Percentiles rank a stretch among this genome's conserved stretches.
Evolutionary conservation across 1,140 invertebrate species (phyloP).

Genomic region (Zaprionus africanus): DNA sequence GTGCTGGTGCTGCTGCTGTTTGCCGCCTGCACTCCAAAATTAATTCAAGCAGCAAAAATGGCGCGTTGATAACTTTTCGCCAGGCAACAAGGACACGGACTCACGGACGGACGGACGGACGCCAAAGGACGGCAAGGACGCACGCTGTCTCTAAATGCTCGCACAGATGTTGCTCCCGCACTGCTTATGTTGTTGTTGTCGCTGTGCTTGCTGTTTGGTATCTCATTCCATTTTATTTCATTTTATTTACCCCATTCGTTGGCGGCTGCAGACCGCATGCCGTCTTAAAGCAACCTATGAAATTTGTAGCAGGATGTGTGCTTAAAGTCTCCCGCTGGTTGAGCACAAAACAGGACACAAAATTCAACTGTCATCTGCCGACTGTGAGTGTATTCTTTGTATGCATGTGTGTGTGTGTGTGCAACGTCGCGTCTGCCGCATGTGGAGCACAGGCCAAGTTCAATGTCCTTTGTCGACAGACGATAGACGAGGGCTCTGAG

Average conservation of each 20-base stretch:
- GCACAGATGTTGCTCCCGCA: constrained; percentile 45
- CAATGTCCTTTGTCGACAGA: constrained; percentile 29
- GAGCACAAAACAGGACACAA: constrained; percentile 9
- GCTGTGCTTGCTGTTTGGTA: neutral
- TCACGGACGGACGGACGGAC: neutral
- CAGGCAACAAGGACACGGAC: constrained; percentile 18
- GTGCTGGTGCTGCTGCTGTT: neutral
- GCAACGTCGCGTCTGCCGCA: neutral
- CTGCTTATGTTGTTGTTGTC: neutral
- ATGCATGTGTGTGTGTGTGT: neutral
- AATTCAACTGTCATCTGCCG: constrained; percentile 7
- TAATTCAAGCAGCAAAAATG: constrained; percentile 80
- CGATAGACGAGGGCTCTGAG: constrained; percentile 6
- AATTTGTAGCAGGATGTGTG: constrained; percentile 50
- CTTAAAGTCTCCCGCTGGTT: constrained; percentile 40
- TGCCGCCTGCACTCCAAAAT: constrained; percentile 53
- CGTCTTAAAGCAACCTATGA: constrained; percentile 38
- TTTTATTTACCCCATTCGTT: constrained; percentile 27
- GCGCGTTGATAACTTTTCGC: constrained; percentile 67
- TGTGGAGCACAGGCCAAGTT: constrained; percentile 23
- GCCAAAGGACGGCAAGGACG: constrained; percentile 11
- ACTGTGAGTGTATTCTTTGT: too few species aligned
- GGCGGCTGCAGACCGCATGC: constrained; percentile 32
- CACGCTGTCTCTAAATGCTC: constrained; percentile 54
- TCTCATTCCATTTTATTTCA: constrained; percentile 10